Conservation (phyloP, 2,797 vertebrate genomes). For the Okamejei kenojei region DNA sequence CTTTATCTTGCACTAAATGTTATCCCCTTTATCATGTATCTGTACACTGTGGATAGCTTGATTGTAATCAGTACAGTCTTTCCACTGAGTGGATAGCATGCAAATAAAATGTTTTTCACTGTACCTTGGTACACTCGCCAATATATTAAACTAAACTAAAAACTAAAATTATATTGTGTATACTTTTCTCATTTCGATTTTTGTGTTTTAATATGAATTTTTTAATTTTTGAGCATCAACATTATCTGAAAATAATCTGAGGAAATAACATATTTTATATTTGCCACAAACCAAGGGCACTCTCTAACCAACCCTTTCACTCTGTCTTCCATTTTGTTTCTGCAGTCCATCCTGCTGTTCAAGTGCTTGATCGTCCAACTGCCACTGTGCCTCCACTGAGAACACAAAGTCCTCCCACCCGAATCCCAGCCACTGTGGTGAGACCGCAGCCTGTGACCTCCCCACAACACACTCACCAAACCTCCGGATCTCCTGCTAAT, state of each 20-base stretch:
- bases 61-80: too few relatives aligned
- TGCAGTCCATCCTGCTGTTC: constrained; percentile 56
- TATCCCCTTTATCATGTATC: too few relatives aligned
- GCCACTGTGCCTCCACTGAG: constrained; percentile 75
- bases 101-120: too few relatives aligned
- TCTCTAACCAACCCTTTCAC: not conserved
- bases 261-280: not conserved
- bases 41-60: too few relatives aligned
- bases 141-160: too few relatives aligned
- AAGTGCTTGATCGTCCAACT: constrained; percentile 73
- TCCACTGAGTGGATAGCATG: too few relatives aligned
- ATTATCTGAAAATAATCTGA: not conserved
- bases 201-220: not conserved
- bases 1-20: too few relatives aligned
- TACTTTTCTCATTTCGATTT: not conserved
- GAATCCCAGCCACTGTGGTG: constrained; percentile 66
- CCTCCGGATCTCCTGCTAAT: not conserved
- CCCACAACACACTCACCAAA: constrained; percentile 68
- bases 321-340: constrained; percentile 31
- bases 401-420: constrained; percentile 76
- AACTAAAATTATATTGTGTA: not conserved
- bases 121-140: too few relatives aligned
- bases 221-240: not conserved
- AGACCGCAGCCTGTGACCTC: constrained; percentile 73
- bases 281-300: not conserved